These are phyloP conservation scores for Sesia bembeciformis DNA, from an alignment of 2,888 invertebrate genomes.

Conservation along the genomic window DNA sequence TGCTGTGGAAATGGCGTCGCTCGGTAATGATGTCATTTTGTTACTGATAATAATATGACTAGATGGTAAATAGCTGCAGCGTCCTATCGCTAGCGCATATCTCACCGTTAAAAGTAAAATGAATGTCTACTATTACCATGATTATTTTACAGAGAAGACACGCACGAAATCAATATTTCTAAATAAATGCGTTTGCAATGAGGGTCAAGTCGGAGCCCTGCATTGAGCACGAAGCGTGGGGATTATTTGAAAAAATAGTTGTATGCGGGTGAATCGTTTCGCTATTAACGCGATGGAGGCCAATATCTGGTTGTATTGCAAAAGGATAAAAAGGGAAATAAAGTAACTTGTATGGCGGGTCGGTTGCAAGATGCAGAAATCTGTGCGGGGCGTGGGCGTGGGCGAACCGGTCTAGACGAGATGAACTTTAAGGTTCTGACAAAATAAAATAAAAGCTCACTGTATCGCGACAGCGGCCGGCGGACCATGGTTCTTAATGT, in stretches of 20 bases:
- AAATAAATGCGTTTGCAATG: conserved; percentile 4
- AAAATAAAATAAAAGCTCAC: conserved; percentile 60
- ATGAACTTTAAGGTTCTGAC: conserved; percentile 67
- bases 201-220: background rate
- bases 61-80: conserved; percentile 25
- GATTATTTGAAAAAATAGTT: background rate
- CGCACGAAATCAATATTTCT: conserved; percentile 7
- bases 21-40: conserved; percentile 36
- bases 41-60: conserved; percentile 31
- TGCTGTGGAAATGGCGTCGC: conserved; percentile 24
- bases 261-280: conserved; percentile 20
- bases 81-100: conserved; percentile 7
- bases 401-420: conserved; percentile 70
- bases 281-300: conserved; percentile 48
- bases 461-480: conserved; percentile 50
- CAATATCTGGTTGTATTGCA: conserved; percentile 58
- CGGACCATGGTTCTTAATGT: conserved; percentile 38
- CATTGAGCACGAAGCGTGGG: background rate
- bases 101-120: background rate
- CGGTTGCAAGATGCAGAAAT: conserved; percentile 71
- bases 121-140: background rate
- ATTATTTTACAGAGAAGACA: background rate
- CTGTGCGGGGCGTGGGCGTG: conserved; percentile 48
- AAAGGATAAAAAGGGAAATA: conserved; percentile 65
- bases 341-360: conserved; percentile 67